These are phyloP conservation scores for Triplophysa rosa DNA, from an alignment of 2,113 vertebrate species.

Conservation along the genomic window DNA sequence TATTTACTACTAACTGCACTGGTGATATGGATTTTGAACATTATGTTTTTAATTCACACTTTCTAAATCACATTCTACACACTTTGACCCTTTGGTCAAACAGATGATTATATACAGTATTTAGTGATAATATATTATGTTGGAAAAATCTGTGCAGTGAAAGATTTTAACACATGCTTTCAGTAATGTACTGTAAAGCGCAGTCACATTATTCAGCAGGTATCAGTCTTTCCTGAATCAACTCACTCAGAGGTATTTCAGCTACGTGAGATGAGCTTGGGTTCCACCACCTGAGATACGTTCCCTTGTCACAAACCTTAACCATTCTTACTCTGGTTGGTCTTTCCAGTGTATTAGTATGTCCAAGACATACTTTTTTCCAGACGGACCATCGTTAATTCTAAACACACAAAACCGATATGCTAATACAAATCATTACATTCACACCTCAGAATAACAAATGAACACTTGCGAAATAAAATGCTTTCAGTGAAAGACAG, in stretches of 20 bases:
- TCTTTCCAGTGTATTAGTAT: slow-evolving; percentile 11
- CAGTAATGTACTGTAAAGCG: neutral
- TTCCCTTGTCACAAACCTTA: neutral
- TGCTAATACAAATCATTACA: slow-evolving; percentile 24
- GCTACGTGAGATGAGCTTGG: slow-evolving; percentile 19
- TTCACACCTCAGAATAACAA: slow-evolving; percentile 15
- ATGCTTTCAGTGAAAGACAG: slow-evolving; percentile 14
- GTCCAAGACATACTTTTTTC: neutral
- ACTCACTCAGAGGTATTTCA: slow-evolving; percentile 15
- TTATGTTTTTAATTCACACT: neutral
- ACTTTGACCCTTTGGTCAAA: slow-evolving; percentile 15
- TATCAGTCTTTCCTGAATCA: neutral
- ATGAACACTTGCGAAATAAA: slow-evolving; percentile 16
- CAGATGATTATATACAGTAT: neutral
- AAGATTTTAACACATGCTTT: slow-evolving; percentile 21
- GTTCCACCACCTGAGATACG: slow-evolving; percentile 22
- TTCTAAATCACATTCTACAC: slow-evolving; percentile 11
- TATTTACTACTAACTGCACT: slow-evolving; percentile 3
- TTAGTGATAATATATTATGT: slow-evolving; percentile 9
- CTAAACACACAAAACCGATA: slow-evolving; percentile 14
- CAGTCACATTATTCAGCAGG: neutral
- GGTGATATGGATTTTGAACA: slow-evolving; percentile 11
- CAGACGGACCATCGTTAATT: slow-evolving; percentile 3
- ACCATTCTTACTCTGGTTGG: neutral
- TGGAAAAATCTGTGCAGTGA: neutral